phyloP scores from a whole-genome alignment of 2,888 invertebrate species.

The Quadriops clusia region DNA sequence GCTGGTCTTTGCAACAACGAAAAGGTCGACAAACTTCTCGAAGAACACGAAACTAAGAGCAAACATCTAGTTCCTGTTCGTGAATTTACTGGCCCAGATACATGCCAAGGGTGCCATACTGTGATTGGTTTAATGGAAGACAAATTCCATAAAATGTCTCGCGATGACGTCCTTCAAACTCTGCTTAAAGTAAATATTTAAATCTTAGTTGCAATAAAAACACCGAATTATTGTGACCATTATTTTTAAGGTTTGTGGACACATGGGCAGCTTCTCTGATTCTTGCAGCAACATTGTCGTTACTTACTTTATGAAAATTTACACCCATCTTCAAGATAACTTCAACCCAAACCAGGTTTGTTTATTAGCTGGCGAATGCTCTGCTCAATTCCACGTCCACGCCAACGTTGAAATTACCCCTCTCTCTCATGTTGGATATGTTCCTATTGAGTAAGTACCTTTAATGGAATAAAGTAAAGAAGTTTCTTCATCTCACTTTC shows the following conservation, averaged over 20 bases:
- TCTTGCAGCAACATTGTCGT: constrained; percentile 65
- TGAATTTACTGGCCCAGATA: constrained; percentile 2
- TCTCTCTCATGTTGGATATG: constrained; percentile 44
- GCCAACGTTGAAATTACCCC: constrained; percentile 45
- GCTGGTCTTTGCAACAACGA: constrained; percentile 79
- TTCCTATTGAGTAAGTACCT: constrained; percentile 35
- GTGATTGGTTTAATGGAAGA: constrained; percentile 42
- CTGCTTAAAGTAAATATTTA: constrained; percentile 39
- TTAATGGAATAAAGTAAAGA: neutral
- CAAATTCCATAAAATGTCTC: constrained; percentile 42
- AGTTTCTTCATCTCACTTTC: neutral
- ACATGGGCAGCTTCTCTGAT: constrained; percentile 62
- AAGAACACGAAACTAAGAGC: constrained; percentile 34
- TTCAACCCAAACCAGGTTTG: constrained; percentile 57
- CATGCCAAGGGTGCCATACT: constrained; percentile 41
- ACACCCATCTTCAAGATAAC: constrained; percentile 47
- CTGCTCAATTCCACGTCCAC: constrained; percentile 52
- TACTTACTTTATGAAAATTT: constrained; percentile 61
- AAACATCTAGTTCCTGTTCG: no score
- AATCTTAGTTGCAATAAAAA: constrained; percentile 5
- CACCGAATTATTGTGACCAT: neutral
- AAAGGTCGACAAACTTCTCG: constrained; percentile 52
- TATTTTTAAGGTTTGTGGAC: constrained; percentile 47
- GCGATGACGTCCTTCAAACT: constrained; percentile 45
- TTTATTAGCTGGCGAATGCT: constrained; percentile 66